A percentile compares a stretch with the other conserved stretches of the same genome.
Evolutionary conservation across 2,797 vertebrate species (phyloP).

Genomic region (Mormyrops attenuatus): DNA sequence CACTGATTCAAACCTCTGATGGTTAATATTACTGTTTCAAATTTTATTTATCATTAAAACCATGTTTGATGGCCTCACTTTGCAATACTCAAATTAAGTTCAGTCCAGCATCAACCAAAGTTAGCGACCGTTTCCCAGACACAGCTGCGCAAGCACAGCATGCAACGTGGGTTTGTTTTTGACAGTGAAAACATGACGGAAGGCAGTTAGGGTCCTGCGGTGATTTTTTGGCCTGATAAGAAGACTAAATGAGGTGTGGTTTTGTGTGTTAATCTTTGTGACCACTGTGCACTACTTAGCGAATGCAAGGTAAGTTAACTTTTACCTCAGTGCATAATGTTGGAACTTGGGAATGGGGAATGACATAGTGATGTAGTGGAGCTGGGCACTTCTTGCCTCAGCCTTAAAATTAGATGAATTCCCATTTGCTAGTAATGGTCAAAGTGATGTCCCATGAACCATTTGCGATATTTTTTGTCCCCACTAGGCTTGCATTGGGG

Average conservation of each 20-base stretch:
- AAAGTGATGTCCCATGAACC: background rate
- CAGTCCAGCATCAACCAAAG: background rate
- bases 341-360: background rate
- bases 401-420: background rate
- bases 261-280: background rate
- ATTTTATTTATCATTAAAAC: background rate
- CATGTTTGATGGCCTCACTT: background rate
- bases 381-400: background rate
- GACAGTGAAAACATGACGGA: background rate
- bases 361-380: background rate
- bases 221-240: background rate
- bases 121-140: background rate
- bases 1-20: background rate
- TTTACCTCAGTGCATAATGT: background rate
- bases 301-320: background rate
- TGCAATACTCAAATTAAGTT: background rate
- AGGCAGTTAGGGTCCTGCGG: background rate
- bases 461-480: background rate
- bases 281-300: background rate
- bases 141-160: background rate
- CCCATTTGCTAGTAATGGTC: background rate
- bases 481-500: background rate
- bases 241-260: background rate
- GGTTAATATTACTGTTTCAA: background rate
- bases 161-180: background rate